A percentile compares a stretch with the other conserved stretches of the same genome.
Evolutionary conservation across 2,888 invertebrate species (phyloP).

Genomic region (Ormyrus nitidulus): DNA sequence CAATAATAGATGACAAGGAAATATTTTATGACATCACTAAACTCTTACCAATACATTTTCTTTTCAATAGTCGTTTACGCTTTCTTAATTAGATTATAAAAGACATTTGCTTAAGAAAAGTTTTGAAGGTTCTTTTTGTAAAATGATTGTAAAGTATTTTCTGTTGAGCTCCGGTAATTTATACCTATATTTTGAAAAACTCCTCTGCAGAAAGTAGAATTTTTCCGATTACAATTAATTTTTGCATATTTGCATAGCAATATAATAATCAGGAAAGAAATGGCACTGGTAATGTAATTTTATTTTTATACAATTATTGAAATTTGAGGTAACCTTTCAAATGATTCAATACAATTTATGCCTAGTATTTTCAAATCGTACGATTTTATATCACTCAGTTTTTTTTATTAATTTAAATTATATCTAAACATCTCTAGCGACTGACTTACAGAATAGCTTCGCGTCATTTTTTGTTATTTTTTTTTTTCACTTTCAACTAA

Average conservation of each 20-base stretch:
- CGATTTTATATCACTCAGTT: slow-evolving; percentile 31
- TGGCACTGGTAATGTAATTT: slow-evolving; percentile 54
- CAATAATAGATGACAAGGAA: slow-evolving; percentile 23
- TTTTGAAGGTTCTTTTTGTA: not conserved
- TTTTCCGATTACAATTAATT: not conserved
- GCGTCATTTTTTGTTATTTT: slow-evolving; percentile 1
- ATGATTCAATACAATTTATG: slow-evolving; percentile 1
- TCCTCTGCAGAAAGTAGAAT: slow-evolving; percentile 2
- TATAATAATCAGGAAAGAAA: slow-evolving; percentile 34
- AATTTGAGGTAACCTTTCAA: slow-evolving; percentile 49
- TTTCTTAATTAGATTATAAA: slow-evolving; percentile 4
- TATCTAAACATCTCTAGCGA: slow-evolving; percentile 26
- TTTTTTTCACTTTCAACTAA: not conserved
- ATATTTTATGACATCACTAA: slow-evolving; percentile 40
- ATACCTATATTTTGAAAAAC: not conserved
- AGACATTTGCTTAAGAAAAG: slow-evolving; percentile 20
- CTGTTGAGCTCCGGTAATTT: not conserved
- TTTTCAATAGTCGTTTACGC: not conserved
- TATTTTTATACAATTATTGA: slow-evolving; percentile 33
- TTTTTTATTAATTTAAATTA: slow-evolving; percentile 19
- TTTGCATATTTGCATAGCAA: not conserved
- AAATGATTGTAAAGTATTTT: not conserved
- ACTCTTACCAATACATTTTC: slow-evolving; percentile 20
- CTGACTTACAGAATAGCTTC: slow-evolving; percentile 14
- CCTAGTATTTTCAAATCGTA: slow-evolving; percentile 34